These are phyloP conservation scores for Meriones psammophilus DNA, from an alignment of 2,797 vertebrate genomes.

Conservation along the genomic window DNA sequence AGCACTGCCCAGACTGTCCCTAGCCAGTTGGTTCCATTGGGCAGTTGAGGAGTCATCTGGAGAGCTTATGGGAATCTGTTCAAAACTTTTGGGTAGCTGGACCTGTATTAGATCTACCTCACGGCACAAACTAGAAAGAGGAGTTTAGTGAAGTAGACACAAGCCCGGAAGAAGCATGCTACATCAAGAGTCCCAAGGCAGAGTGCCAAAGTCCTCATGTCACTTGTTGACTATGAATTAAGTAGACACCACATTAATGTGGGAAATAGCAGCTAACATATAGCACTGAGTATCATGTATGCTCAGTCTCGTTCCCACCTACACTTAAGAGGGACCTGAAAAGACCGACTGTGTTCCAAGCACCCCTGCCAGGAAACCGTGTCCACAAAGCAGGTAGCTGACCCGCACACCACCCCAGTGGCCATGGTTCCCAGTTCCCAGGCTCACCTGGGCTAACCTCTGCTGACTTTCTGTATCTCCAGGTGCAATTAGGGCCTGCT, in stretches of 20 bases:
- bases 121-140: neutral
- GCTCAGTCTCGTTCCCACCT: neutral
- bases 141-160: fast-evolving
- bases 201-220: neutral
- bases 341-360: neutral
- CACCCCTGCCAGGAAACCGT: neutral
- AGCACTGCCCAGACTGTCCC: neutral
- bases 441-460: constrained; percentile 96
- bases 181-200: neutral
- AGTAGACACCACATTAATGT: neutral
- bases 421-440: fast-evolving
- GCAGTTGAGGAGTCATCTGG: neutral
- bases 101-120: neutral
- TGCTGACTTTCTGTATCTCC: constrained; percentile 98
- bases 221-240: neutral
- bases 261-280: neutral
- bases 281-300: fast-evolving
- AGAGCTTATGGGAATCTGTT: neutral
- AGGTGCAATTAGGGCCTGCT: constrained; percentile 96
- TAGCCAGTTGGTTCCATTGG: neutral
- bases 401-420: fast-evolving
- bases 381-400: neutral
- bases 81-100: neutral
- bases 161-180: neutral
- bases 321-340: neutral